A percentile compares a stretch with the other conserved stretches of the same genome.
Conservation (phyloP, 2,888 invertebrate genomes). For the Aphidius colemani region DNA sequence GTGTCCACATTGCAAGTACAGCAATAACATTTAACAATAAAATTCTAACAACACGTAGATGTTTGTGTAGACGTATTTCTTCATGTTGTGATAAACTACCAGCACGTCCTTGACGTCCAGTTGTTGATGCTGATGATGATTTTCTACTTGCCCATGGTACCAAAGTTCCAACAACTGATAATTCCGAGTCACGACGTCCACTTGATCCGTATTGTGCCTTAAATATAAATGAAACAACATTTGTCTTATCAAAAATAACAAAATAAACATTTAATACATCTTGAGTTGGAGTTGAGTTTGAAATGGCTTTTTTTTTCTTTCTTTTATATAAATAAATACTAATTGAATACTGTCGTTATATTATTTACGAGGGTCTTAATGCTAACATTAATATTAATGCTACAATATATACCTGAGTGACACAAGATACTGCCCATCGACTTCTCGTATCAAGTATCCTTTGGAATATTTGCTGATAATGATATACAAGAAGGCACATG, state of each 20-base stretch:
- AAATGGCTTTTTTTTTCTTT: not conserved
- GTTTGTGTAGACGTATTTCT: conserved; percentile 63
- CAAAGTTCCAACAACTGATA: conserved; percentile 62
- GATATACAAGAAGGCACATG: conserved; percentile 63
- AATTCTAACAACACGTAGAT: conserved; percentile 63
- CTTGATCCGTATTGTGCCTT: conserved; percentile 39
- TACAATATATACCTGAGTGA: conserved; percentile 47
- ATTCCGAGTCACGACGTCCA: conserved; percentile 60
- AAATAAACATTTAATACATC: not conserved
- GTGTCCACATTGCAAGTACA: conserved; percentile 66
- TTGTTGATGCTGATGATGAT: conserved; percentile 56
- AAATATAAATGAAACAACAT: not conserved
- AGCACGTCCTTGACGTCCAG: conserved; percentile 54
- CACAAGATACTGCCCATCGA: conserved; percentile 63
- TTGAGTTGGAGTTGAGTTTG: not conserved
- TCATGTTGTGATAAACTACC: conserved; percentile 62
- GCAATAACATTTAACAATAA: conserved; percentile 64
- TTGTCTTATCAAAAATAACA: not conserved
- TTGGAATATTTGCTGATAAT: conserved; percentile 64
- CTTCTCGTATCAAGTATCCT: conserved; percentile 63
- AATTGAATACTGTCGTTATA: not conserved
- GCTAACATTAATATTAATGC: not conserved
- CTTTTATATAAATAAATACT: not conserved
- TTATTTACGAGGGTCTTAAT: not conserved
- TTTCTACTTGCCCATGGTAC: conserved; percentile 61